A percentile compares a stretch with the other conserved stretches of the same genome.
These are phyloP conservation scores for Thereva unica DNA, from an alignment of 2,888 invertebrate genomes.

Conservation along the genomic window DNA sequence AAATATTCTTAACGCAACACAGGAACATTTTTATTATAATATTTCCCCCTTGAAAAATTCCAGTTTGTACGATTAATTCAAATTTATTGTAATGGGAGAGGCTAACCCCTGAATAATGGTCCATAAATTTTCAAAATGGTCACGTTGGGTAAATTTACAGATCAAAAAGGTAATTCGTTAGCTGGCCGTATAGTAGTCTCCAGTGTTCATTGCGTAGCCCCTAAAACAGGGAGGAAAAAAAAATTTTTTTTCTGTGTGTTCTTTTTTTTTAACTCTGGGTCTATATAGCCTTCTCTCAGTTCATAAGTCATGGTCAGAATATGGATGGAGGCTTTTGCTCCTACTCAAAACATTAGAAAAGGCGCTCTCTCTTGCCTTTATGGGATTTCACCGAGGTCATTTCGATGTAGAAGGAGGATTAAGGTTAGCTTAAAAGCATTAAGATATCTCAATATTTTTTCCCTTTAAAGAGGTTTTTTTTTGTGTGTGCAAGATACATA, in stretches of 20 bases:
- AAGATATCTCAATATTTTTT: conserved; percentile 5
- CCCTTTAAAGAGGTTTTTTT: too few relatives aligned
- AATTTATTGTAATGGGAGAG: conserved; percentile 39
- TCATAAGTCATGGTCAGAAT: conserved; percentile 30
- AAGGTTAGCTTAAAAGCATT: conserved; percentile 7
- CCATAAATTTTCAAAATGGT: conserved; percentile 38
- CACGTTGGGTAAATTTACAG: conserved; percentile 40
- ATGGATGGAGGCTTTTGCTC: conserved; percentile 18
- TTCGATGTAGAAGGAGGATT: conserved; percentile 24
- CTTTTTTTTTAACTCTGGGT: background rate
- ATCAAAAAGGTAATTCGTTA: conserved; percentile 39
- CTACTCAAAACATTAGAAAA: conserved; percentile 11
- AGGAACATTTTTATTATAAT: conserved; percentile 30
- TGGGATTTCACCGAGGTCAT: conserved; percentile 30
- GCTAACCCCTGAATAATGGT: conserved; percentile 37
- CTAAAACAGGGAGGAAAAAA: background rate
- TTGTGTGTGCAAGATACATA: too few relatives aligned
- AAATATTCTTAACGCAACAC: conserved; percentile 10
- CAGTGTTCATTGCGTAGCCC: conserved; percentile 26
- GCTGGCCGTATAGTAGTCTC: conserved; percentile 23
- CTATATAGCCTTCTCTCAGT: conserved; percentile 2
- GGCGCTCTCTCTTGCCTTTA: conserved; percentile 13
- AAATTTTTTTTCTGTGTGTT: background rate
- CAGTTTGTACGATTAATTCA: conserved; percentile 38
- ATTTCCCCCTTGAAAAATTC: conserved; percentile 33